phyloP scores from a whole-genome alignment of 2,113 vertebrate species.

The Calyptomena viridis region DNA sequence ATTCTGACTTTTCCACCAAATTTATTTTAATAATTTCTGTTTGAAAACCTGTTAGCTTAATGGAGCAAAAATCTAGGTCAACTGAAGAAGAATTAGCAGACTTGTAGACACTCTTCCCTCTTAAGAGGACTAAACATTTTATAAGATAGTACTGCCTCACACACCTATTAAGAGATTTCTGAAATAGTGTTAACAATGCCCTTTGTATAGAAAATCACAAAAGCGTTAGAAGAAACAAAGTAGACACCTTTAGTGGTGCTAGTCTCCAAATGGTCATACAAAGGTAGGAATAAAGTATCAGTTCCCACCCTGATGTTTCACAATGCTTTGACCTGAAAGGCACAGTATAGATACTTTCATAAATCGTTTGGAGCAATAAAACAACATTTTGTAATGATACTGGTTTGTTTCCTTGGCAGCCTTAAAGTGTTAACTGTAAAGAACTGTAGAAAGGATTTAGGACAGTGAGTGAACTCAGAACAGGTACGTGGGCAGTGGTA shows the following conservation, averaged over 20 bases:
- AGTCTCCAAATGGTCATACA: neutral
- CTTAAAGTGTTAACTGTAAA: neutral
- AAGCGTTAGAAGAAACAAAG: neutral
- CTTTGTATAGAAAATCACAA: neutral
- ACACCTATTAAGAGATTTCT: neutral
- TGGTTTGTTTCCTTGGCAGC: neutral
- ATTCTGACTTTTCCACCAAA: neutral
- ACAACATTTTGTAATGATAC: neutral
- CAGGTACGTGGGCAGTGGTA: neutral
- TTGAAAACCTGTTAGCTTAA: neutral
- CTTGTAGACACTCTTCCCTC: neutral
- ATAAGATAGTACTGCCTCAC: neutral
- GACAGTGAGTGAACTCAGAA: neutral
- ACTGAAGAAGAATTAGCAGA: neutral
- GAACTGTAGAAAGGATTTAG: neutral
- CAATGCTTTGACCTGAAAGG: neutral
- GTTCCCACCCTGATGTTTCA: neutral
- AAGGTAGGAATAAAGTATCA: neutral
- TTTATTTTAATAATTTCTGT: neutral
- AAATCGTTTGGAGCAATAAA: neutral
- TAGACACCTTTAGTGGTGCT: neutral
- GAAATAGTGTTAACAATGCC: neutral
- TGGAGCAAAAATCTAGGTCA: neutral
- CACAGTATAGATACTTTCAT: fast-evolving
- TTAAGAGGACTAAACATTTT: neutral